phyloP scores from a whole-genome alignment of 2,888 invertebrate species.

The Cecidostiba fungosa region DNA sequence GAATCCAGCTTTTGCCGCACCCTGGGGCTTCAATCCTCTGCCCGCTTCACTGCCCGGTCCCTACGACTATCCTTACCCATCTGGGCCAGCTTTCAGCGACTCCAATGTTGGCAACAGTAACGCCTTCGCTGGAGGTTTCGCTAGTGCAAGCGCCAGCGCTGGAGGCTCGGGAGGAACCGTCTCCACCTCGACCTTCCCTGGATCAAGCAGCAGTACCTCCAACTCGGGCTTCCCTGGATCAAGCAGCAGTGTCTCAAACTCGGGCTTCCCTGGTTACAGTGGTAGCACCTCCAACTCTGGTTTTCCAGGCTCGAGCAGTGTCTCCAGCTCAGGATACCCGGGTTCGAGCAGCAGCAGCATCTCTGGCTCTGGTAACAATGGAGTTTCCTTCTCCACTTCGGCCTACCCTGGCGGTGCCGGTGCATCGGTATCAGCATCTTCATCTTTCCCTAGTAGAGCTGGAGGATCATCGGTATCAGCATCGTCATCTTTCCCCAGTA shows the following conservation, averaged over 20 bases:
- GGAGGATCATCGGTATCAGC: background rate
- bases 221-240: conserved; percentile 63
- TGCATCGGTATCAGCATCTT: background rate
- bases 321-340: conserved; percentile 58
- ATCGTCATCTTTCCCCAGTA: background rate
- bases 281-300: no score
- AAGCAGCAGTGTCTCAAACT: conserved; percentile 61
- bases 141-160: conserved; percentile 64
- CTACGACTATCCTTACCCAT: conserved; percentile 57
- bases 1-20: conserved; percentile 28
- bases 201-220: conserved; percentile 42
- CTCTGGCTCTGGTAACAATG: background rate
- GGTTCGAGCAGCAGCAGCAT: conserved; percentile 21
- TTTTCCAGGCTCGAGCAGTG: no score
- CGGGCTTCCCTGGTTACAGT: conserved; percentile 48
- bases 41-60: background rate
- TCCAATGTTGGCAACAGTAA: background rate
- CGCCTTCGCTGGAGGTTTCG: conserved; percentile 63
- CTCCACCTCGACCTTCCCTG: conserved; percentile 61
- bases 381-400: background rate
- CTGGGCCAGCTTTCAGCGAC: conserved; percentile 63
- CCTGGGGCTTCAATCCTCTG: conserved; percentile 28
- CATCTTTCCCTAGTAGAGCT: background rate
- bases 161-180: conserved; percentile 56
- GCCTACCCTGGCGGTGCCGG: background rate